Conservation (phyloP, 1,140 invertebrate genomes). For the Bombyx mandarina region DNA sequence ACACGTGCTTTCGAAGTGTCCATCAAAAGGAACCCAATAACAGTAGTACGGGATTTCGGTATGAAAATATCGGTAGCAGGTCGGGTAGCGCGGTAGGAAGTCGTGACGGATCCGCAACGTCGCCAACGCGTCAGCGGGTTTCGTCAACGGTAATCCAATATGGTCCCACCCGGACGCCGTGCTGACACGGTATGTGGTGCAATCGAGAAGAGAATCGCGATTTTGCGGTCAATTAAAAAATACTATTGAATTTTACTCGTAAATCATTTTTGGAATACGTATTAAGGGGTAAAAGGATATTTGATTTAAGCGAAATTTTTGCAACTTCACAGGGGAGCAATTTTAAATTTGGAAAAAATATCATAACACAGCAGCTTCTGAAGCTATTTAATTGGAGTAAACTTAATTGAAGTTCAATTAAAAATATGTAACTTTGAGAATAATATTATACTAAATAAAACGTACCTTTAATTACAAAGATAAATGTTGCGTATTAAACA, state of each 20-base stretch:
- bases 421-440: too few species aligned
- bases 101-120: slow-evolving; percentile 14
- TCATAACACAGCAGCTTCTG: too few species aligned
- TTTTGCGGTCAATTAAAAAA: slow-evolving; percentile 8
- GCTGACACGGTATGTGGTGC: slow-evolving; percentile 11
- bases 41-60: neutral
- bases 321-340: too few species aligned
- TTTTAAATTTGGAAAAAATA: too few species aligned
- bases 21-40: slow-evolving; percentile 3
- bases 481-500: too few species aligned
- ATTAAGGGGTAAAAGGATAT: neutral
- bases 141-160: slow-evolving; percentile 51
- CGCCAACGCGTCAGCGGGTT: slow-evolving; percentile 35
- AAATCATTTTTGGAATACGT: neutral
- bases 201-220: too few species aligned
- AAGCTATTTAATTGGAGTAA: too few species aligned
- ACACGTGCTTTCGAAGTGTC: too few species aligned
- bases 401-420: too few species aligned
- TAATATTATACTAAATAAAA: too few species aligned
- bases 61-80: neutral
- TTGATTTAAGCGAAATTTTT: too few species aligned
- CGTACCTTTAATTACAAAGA: too few species aligned
- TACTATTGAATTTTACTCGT: neutral
- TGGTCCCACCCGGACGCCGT: slow-evolving; percentile 26
- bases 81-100: slow-evolving; percentile 4